Base-by-base conservation (phyloP, 2,797 vertebrate species). In the Acrossocheilus wenchowensis region DNA sequence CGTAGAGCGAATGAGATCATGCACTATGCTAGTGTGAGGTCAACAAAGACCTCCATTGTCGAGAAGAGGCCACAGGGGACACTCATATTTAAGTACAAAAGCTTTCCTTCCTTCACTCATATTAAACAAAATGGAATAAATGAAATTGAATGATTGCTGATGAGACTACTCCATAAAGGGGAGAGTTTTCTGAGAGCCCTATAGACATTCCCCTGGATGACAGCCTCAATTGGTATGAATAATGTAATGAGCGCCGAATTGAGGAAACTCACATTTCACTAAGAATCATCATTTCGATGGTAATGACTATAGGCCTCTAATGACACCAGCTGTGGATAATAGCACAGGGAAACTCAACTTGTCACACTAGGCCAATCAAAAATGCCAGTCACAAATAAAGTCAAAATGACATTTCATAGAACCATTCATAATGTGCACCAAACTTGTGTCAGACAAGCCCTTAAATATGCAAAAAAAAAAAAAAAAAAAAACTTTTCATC, bases 111-210 rank as follows among this genome's bases (percentile, higher is more conserved):
- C 83, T 80, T 72, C 12, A 86, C 77, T 78, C 77, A 91, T 87
- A 91, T 93, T 92, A 92, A 90, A 43, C 78, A 81, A 88, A 89
- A 81, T 43, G 23, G 87, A 84, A 88, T 39, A 83, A 89, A 93
- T 92, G 91, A 90, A 90, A 93, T 68, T 90, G 89, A 92, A 88
- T 91, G 88, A 93, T 78, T 77, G 86, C 88, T 88, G 87, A 87
- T 85, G 90, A 90, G 86, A 91, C 83, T 72, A 71, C 85, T 86
- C 84, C 1, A 72, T 88, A 73, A 81, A 92, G 88, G 90, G 90
- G 89, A 92, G 88, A 81, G 23, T 87, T 89, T 86, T 78, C 68
- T 68, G 72, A 90, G 60, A 89, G 82, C 86, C 83, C 77, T 41
- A 66, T 52, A 86, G 73, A 87, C 68, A 86, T 72, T 81, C 45